These are phyloP conservation scores for Drusus annulatus DNA, from an alignment of 1,140 invertebrate species.

Conservation along the genomic window DNA sequence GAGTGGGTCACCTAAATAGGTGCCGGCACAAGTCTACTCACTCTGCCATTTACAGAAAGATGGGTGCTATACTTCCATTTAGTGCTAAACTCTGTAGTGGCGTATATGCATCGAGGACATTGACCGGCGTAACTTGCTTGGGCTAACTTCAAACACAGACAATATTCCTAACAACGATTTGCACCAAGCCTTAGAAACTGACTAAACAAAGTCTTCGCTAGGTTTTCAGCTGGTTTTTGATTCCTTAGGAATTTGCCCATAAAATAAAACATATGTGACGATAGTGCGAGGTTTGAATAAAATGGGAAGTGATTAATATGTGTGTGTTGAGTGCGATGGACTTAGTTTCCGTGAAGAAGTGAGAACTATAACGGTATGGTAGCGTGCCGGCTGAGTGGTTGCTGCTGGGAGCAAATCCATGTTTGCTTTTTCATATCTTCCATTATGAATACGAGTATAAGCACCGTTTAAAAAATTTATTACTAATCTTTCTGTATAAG, in stretches of 20 bases:
- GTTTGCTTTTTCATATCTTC: slow-evolving; percentile 26
- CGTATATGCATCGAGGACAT: no score
- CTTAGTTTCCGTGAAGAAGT: not conserved
- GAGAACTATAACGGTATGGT: slow-evolving; percentile 8
- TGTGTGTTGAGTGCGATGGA: not conserved
- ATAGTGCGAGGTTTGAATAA: slow-evolving; percentile 30
- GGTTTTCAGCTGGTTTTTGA: not conserved
- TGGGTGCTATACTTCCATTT: no score
- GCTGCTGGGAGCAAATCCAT: not conserved
- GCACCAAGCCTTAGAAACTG: slow-evolving; percentile 12
- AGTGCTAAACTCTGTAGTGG: no score
- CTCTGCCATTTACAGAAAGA: no score
- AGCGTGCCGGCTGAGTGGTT: slow-evolving; percentile 14
- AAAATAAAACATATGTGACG: slow-evolving; percentile 38
- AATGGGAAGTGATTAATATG: slow-evolving; percentile 13
- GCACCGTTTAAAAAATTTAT: slow-evolving; percentile 31
- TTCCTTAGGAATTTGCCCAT: slow-evolving; percentile 37
- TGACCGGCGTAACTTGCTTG: not conserved
- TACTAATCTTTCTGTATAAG: slow-evolving; percentile 40
- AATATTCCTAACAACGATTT: slow-evolving; percentile 47
- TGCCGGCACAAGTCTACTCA: no score
- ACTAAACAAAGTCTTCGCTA: slow-evolving; percentile 1
- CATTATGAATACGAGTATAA: slow-evolving; percentile 37
- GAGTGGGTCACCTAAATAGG: no score
- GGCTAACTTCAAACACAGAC: slow-evolving; percentile 49